phyloP scores from a whole-genome alignment of 2,888 invertebrate genomes.

The Andrena trimmerana region DNA sequence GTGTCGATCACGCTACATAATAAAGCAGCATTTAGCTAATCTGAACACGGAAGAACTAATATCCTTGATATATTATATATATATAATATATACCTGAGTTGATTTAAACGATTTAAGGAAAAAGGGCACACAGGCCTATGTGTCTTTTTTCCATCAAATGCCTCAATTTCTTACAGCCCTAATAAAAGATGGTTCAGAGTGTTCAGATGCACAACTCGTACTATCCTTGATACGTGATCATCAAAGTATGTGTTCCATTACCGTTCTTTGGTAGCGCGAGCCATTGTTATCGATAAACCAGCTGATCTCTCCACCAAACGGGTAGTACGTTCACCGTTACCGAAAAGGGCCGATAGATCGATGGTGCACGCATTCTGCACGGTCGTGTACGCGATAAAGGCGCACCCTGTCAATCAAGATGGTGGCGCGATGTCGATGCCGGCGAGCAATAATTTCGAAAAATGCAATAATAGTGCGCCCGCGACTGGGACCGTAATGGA shows the following conservation, averaged over 20 bases:
- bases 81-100: too few species aligned
- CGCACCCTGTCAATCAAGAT: constrained; percentile 55
- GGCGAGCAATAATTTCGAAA: constrained; percentile 80
- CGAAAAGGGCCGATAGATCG: constrained; percentile 39
- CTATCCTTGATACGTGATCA: not conserved
- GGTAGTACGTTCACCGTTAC: not conserved
- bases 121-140: too few species aligned
- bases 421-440: constrained; percentile 54
- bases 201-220: not conserved
- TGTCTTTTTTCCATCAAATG: too few species aligned
- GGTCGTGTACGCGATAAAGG: constrained; percentile 32
- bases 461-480: constrained; percentile 84
- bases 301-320: not conserved
- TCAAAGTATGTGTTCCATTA: not conserved
- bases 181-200: not conserved
- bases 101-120: too few species aligned
- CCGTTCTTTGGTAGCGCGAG: not conserved
- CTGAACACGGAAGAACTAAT: too few species aligned
- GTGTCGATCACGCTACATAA: too few species aligned
- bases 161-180: not conserved
- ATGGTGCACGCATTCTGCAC: constrained; percentile 21
- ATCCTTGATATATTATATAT: too few species aligned
- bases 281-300: constrained; percentile 22
- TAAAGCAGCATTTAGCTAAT: too few species aligned
- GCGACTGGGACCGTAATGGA: constrained; percentile 83